phyloP scores from a whole-genome alignment of 2,888 invertebrate genomes.

The Limnephilus rhombicus region DNA sequence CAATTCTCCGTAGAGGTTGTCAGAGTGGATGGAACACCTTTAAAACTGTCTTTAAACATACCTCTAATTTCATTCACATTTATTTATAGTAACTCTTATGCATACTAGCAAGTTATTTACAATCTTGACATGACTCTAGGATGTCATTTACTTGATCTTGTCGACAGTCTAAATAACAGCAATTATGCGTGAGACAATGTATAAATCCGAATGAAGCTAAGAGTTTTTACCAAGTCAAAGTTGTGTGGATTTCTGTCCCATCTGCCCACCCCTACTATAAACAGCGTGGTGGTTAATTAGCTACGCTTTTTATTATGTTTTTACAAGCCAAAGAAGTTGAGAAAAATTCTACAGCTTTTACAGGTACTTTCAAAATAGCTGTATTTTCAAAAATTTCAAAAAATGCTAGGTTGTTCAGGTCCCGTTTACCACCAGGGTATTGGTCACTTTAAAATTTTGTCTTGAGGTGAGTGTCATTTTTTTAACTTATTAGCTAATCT shows the following conservation, averaged over 20 bases:
- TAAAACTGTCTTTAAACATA: neutral
- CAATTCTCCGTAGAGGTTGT: neutral
- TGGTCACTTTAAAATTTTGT: constrained; percentile 34
- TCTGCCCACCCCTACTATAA: neutral
- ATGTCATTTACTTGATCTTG: neutral
- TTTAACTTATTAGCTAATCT: neutral
- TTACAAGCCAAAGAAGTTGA: neutral
- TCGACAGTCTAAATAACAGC: neutral
- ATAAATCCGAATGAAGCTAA: neutral
- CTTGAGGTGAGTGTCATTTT: constrained; percentile 20
- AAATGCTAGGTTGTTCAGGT: constrained; percentile 30
- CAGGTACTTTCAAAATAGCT: neutral
- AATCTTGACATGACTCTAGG: neutral
- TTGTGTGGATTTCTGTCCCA: neutral
- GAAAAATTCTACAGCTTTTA: neutral
- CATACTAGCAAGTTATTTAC: neutral
- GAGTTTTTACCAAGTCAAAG: neutral
- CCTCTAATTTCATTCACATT: neutral
- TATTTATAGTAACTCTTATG: neutral
- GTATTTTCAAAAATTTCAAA: neutral
- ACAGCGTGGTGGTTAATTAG: neutral
- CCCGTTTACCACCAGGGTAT: constrained; percentile 52
- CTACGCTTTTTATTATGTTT: neutral
- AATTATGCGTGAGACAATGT: neutral
- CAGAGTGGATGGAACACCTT: neutral